Conservation (phyloP, 2,888 invertebrate species). For the Brachyptera putata region DNA sequence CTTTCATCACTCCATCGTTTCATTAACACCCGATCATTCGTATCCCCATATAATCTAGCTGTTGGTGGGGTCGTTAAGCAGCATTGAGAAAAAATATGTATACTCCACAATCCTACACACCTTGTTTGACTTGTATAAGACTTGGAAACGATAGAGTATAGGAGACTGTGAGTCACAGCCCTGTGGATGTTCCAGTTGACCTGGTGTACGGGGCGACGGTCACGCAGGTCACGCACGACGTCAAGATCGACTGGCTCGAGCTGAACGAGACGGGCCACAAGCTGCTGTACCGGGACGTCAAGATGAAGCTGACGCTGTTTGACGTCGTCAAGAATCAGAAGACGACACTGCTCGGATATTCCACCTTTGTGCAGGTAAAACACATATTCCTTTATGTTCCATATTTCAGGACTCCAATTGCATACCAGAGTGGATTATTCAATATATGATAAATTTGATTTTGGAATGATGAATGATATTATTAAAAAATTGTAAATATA, state of each 20-base stretch:
- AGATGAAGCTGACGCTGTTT: constrained; percentile 60
- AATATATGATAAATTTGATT: constrained; percentile 51
- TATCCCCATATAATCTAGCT: no score
- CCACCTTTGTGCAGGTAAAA: constrained; percentile 56
- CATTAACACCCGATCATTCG: no score
- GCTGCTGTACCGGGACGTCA: constrained; percentile 85
- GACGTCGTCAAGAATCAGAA: constrained; percentile 57
- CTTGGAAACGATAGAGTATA: no score
- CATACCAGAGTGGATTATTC: no score
- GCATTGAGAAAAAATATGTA: no score
- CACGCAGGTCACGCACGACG: constrained; percentile 83
- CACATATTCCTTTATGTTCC: constrained; percentile 33
- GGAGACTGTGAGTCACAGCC: no score
- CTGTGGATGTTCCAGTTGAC: constrained; percentile 49
- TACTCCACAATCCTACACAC: no score
- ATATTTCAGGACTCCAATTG: background rate
- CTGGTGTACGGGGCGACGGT: constrained; percentile 55
- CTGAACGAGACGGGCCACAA: constrained; percentile 91
- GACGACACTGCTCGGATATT: constrained; percentile 65
- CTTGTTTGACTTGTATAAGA: no score
- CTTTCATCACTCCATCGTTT: no score
- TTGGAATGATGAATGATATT: constrained; percentile 36
- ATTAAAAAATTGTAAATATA: background rate
- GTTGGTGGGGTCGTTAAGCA: no score
- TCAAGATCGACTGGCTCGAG: constrained; percentile 96